Conservation (phyloP, 1,140 invertebrate species). For the Camponotus vicinus region DNA sequence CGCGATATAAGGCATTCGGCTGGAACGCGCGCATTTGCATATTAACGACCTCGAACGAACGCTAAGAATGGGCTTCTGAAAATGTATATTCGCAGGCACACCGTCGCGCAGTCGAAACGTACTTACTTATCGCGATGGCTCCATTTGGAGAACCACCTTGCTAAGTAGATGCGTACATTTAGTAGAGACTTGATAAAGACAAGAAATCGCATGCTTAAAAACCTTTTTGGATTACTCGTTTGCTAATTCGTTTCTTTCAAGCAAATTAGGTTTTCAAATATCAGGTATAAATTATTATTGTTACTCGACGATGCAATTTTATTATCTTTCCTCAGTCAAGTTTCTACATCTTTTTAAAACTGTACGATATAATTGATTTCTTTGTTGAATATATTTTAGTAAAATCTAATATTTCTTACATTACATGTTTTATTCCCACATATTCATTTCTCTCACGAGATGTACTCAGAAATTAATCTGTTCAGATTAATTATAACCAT, state of each 20-base stretch:
- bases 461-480: background rate
- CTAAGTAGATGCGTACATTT: background rate
- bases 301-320: background rate
- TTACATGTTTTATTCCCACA: background rate
- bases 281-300: background rate
- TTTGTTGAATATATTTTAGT: background rate
- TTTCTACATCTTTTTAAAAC: background rate
- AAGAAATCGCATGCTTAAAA: background rate
- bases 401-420: background rate
- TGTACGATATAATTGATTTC: background rate
- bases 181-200: background rate
- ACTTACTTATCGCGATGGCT: background rate
- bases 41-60: conserved; percentile 61
- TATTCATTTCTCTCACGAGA: background rate
- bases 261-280: background rate
- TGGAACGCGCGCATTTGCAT: conserved; percentile 67
- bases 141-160: conserved; percentile 8
- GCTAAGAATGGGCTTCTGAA: conserved; percentile 64
- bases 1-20: conserved; percentile 65
- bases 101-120: background rate
- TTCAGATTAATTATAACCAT: background rate
- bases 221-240: background rate
- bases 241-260: background rate
- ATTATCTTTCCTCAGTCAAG: background rate
- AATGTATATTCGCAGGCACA: conserved; percentile 5